These are phyloP conservation scores for Centruroides sculpturatus DNA, from an alignment of 1,140 invertebrate genomes.

Conservation along the genomic window DNA sequence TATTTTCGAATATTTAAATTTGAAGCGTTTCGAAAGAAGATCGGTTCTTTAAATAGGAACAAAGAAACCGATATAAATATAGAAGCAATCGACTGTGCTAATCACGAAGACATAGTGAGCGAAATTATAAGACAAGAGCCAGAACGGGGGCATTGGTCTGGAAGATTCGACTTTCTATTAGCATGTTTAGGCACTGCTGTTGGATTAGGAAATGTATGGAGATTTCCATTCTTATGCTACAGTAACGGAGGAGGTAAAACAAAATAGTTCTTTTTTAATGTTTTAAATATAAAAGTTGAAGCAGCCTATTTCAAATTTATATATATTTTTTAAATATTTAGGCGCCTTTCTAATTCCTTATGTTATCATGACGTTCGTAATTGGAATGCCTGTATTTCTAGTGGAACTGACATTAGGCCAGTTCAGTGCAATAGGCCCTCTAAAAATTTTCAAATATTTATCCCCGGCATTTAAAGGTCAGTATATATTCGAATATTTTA, in stretches of 20 bases:
- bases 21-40: too few species aligned
- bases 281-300: too few species aligned
- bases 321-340: slow-evolving; percentile 3
- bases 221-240: slow-evolving; percentile 88
- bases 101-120: neutral
- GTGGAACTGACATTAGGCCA: slow-evolving; percentile 17
- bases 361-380: slow-evolving; percentile 16
- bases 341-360: slow-evolving; percentile 21
- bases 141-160: neutral
- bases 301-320: slow-evolving; percentile 4
- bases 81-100: neutral
- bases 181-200: slow-evolving; percentile 32
- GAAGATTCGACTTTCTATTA: neutral
- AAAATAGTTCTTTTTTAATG: neutral
- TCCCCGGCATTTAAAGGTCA: slow-evolving; percentile 41
- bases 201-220: slow-evolving; percentile 84
- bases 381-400: slow-evolving; percentile 18
- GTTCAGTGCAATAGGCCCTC: slow-evolving; percentile 17
- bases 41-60: too few species aligned
- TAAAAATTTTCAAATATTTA: slow-evolving; percentile 13
- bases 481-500: neutral
- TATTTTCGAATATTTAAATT: too few species aligned
- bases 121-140: neutral
- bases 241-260: slow-evolving; percentile 81
- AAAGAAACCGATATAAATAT: too few species aligned